A percentile compares a stretch with the other conserved stretches of the same genome.
Conservation (phyloP, 2,797 vertebrate species). For the Varecia variegata region DNA sequence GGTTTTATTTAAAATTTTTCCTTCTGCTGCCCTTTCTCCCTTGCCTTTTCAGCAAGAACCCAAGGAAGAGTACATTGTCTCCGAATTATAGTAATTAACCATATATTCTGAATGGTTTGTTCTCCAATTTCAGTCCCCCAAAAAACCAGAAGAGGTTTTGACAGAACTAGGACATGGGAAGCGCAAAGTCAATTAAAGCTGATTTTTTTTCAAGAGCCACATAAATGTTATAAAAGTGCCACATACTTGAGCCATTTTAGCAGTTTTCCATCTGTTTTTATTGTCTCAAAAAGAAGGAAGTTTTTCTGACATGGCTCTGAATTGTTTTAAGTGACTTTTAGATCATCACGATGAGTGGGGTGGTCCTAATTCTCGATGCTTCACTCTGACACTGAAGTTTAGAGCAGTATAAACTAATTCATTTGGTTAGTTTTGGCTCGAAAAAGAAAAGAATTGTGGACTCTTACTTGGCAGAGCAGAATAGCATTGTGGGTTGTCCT, state of each 20-base stretch:
- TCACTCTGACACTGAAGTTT: neutral
- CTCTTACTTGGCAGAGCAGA: neutral
- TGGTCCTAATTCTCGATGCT: neutral
- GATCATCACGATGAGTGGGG: neutral
- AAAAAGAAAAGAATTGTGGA: constrained; percentile 21
- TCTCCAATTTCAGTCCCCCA: constrained; percentile 13
- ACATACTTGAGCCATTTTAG: constrained; percentile 76
- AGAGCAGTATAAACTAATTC: neutral
- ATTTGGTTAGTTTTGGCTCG: constrained; percentile 8
- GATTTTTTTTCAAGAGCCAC: constrained; percentile 62
- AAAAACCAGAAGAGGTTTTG: constrained; percentile 47
- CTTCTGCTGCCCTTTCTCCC: neutral
- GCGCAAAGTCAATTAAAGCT: constrained; percentile 71
- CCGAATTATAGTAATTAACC: constrained; percentile 44
- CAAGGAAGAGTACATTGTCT: neutral
- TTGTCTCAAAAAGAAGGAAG: constrained; percentile 66
- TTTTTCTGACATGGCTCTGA: constrained; percentile 61
- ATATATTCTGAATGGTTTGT: neutral
- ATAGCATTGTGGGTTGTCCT: constrained; percentile 19
- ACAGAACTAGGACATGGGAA: constrained; percentile 72
- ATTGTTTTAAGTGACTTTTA: constrained; percentile 61
- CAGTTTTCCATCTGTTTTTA: constrained; percentile 78
- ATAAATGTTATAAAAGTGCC: constrained; percentile 77
- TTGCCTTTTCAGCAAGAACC: neutral
- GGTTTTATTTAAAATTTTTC: constrained; percentile 31